phyloP scores from a whole-genome alignment of 64 coral and sea anemone genomes.

The Anthopleura sola region DNA sequence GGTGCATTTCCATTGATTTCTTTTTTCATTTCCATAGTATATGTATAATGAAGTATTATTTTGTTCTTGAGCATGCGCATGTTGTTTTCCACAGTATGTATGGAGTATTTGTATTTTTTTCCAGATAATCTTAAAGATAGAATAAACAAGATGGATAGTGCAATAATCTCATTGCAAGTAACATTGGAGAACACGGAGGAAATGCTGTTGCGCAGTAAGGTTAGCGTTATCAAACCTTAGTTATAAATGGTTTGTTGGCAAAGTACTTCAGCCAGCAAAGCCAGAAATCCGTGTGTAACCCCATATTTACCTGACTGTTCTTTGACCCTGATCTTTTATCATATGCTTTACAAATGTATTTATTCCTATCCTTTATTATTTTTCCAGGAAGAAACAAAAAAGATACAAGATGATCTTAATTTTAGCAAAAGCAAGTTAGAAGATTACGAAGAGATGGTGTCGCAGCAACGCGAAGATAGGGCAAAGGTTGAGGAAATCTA shows the following conservation, averaged over 20 bases:
- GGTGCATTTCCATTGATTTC: too few species aligned
- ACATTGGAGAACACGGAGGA: constrained; percentile 79
- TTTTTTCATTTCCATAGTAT: neutral
- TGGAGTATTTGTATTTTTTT: neutral
- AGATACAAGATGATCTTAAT: neutral
- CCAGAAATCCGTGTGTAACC: too few species aligned
- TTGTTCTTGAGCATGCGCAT: neutral
- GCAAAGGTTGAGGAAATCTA: constrained; percentile 6
- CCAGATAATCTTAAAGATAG: constrained; percentile 62
- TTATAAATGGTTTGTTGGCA: neutral
- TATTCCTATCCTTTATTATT: neutral
- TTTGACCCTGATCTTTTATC: too few species aligned
- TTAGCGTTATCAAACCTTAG: neutral
- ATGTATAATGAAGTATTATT: neutral
- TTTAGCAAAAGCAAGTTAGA: neutral
- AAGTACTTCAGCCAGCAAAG: neutral
- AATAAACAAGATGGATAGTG: constrained; percentile 73
- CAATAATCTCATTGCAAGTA: constrained; percentile 67
- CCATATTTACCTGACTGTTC: too few species aligned
- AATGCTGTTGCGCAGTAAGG: constrained; percentile 71
- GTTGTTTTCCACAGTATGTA: too few species aligned
- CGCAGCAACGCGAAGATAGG: neutral
- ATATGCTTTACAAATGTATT: neutral
- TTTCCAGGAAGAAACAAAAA: constrained; percentile 22
- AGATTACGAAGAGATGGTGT: neutral